A percentile compares a stretch with the other conserved stretches of the same genome.
Evolutionary conservation across 30 jellyfish, hydroid and myxozoan species (phyloP).

Genomic region (Catostylus mosaicus): DNA sequence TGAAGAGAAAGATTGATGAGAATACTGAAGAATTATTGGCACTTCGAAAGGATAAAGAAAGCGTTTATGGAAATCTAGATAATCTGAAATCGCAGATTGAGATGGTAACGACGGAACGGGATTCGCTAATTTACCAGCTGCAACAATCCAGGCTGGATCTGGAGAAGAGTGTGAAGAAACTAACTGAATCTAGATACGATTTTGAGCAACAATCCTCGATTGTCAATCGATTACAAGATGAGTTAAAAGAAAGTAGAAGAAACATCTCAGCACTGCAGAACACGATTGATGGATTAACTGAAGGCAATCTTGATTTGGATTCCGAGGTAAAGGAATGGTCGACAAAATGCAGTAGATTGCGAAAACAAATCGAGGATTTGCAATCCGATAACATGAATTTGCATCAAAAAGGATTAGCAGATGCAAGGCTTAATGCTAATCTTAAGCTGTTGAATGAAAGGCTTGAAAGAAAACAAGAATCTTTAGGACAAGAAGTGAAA

Average conservation of each 20-base stretch:
- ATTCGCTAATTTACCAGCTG: slow-evolving; percentile 29
- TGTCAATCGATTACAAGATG: slow-evolving; percentile 52
- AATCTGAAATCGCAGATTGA: slow-evolving; percentile 20
- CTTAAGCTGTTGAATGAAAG: slow-evolving; percentile 55
- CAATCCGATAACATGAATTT: slow-evolving; percentile 51
- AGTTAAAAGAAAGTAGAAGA: slow-evolving; percentile 40
- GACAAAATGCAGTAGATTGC: slow-evolving; percentile 43
- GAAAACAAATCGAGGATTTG: slow-evolving; percentile 65
- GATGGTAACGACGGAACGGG: slow-evolving; percentile 24
- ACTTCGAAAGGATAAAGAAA: slow-evolving; percentile 14
- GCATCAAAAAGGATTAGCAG: slow-evolving; percentile 65
- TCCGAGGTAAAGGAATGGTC: slow-evolving; percentile 77
- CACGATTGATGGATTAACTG: slow-evolving; percentile 60
- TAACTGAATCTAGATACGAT: slow-evolving; percentile 27
- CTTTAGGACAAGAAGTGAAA: slow-evolving; percentile 51
- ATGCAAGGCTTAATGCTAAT: slow-evolving; percentile 44
- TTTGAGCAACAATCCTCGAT: slow-evolving; percentile 57
- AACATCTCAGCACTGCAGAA: slow-evolving; percentile 46
- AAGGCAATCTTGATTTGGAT: slow-evolving; percentile 66
- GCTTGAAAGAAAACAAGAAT: slow-evolving; percentile 44
- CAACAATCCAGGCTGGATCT: slow-evolving; percentile 58
- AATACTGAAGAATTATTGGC: not conserved
- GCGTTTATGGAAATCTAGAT: not conserved
- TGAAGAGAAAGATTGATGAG: slow-evolving; percentile 26
- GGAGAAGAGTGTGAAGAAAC: slow-evolving; percentile 51